Conservation (phyloP, 2,888 invertebrate species). For the Meteorus cinctellus region DNA sequence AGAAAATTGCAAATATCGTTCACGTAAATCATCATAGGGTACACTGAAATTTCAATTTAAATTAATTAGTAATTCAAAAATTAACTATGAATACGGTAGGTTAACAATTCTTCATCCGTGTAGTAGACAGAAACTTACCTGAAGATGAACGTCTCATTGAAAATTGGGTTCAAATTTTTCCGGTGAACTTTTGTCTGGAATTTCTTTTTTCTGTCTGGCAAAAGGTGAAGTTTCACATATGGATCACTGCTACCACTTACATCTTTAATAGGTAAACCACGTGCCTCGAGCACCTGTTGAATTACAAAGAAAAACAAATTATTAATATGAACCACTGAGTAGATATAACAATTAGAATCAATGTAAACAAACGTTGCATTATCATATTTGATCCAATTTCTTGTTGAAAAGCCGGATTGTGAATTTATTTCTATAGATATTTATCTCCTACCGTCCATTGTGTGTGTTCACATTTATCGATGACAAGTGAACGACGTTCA, state of each 20-base stretch:
- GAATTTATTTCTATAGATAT: conserved; percentile 23
- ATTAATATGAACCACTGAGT: conserved; percentile 1
- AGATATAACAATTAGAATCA: not conserved
- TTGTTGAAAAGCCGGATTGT: not conserved
- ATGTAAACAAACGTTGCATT: conserved; percentile 17
- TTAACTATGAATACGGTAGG: not conserved
- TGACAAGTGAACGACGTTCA: conserved; percentile 43
- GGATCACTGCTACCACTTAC: conserved; percentile 90
- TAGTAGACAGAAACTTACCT: conserved; percentile 74
- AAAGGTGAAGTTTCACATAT: conserved; percentile 88
- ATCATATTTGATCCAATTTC: not conserved
- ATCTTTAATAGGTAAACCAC: conserved; percentile 88
- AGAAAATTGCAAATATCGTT: conserved; percentile 87
- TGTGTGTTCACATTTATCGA: not conserved
- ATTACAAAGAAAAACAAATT: conserved; percentile 8
- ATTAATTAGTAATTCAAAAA: not conserved
- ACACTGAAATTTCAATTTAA: conserved; percentile 75
- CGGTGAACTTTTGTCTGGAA: conserved; percentile 89
- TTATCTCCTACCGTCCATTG: conserved; percentile 12
- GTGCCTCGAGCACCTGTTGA: conserved; percentile 81
- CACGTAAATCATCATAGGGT: conserved; percentile 83
- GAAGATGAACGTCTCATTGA: conserved; percentile 90
- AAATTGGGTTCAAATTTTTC: conserved; percentile 86
- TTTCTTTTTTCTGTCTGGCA: conserved; percentile 90
- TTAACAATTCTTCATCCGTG: not conserved